Percentiles rank a stretch among this genome's conserved stretches.
Evolutionary conservation across 53 echinoderm and acorn worm species (phyloP).

Genomic region (Glandiceps talaboti): DNA sequence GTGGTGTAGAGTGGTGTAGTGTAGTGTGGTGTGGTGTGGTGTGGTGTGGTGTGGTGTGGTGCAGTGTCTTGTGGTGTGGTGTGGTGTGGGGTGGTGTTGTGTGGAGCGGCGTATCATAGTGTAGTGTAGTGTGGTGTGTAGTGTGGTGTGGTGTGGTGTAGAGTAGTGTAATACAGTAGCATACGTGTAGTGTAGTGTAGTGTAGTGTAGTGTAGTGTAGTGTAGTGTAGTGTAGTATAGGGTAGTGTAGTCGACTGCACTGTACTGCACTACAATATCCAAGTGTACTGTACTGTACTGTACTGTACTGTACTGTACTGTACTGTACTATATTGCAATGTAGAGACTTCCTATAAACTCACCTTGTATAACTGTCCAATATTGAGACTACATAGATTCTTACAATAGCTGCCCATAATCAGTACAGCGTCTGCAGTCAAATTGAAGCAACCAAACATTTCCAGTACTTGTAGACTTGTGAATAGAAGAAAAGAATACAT

Average conservation of each 20-base stretch:
- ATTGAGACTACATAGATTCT: constrained; percentile 49
- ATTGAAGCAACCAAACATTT: constrained; percentile 82
- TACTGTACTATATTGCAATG: background rate
- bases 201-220: background rate
- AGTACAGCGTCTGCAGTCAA: constrained; percentile 49
- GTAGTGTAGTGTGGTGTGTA: background rate
- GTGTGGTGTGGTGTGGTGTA: background rate
- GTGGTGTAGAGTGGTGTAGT: background rate
- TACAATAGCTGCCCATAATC: constrained; percentile 43
- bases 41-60: constrained; percentile 1
- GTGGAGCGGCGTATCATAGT: background rate
- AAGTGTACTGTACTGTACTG: background rate
- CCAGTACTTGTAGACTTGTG: constrained; percentile 50
- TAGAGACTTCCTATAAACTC: background rate
- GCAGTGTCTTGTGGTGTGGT: background rate
- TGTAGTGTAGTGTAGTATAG: background rate
- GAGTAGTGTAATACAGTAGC: background rate
- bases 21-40: background rate
- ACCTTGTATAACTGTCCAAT: constrained; percentile 98
- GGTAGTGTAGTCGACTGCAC: background rate
- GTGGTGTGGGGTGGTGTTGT: too few species aligned
- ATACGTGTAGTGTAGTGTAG: background rate
- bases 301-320: background rate
- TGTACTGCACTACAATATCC: background rate
- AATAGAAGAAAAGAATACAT: too few species aligned